Evolutionary conservation across 1,140 invertebrate species (phyloP), one percentile per base, ranked within the genome.

Genomic region (Alviniconcha marisindica): DNA sequence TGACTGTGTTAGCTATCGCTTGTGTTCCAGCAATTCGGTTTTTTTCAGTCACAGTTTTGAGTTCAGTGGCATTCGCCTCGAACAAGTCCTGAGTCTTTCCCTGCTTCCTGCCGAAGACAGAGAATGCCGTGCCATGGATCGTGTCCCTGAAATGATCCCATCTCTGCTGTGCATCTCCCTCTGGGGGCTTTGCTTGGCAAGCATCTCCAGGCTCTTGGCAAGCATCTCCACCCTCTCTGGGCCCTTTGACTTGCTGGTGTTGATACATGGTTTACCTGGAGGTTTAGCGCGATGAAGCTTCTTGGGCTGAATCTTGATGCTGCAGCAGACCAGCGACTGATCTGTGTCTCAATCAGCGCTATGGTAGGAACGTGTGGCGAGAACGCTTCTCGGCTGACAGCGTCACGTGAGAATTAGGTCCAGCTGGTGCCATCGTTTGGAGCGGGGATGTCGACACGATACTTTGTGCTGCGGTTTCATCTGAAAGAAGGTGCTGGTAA

Each of bases 331-430:
- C 24, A 89, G 48, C 12, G 82, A 82, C 38, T 82, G 80, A 63
- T 85, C 84, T n/a, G n/a, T n/a, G n/a, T n/a, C n/a, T 80, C 86
- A 86, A 40, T 87, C 86, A 33, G 86, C 84, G 71, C 83, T 84
- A 51, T 86, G 84, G 24, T 36, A 38, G 33, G 31, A 36, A 12
- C 73, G 77, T 15, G 85, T 81, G 60, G 7, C 28, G 36, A 79
- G 76, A 4, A 84, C 78, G 38, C 15, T 38, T 18, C 51, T 86
- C 0, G 82, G 71, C 18, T 38, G 0, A 31, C 18, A 5, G 3
- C 76, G 33, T 73, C 81, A 71, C 12, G 69, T 85, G 54, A 87
- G 82, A 66, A 87, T 51, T 0, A 86, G 84, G 56, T 88, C 84
- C 12, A 87, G 78, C 60, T 86, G 77, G 66, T 86, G 83, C 84